These are phyloP conservation scores for Hymenochirus boettgeri DNA, from an alignment of 2,113 vertebrate genomes.

Conservation along the genomic window DNA sequence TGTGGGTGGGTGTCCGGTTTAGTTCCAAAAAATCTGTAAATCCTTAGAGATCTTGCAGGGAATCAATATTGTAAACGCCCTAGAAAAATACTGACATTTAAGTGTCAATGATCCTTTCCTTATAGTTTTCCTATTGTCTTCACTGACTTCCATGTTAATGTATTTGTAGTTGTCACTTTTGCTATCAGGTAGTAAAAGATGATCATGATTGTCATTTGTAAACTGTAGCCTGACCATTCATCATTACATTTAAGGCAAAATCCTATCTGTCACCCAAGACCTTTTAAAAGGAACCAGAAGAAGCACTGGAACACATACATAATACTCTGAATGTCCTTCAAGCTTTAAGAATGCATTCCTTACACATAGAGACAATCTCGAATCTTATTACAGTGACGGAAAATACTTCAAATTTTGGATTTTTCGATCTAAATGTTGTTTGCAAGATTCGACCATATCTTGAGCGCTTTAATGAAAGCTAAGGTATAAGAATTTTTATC, in stretches of 20 bases:
- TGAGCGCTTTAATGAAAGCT: conserved; percentile 60
- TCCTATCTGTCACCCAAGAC: conserved; percentile 62
- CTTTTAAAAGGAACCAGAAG: conserved; percentile 67
- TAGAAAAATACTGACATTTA: too few relatives aligned
- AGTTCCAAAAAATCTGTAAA: too few relatives aligned
- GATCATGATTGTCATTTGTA: neutral
- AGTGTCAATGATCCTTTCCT: too few relatives aligned
- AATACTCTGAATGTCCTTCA: conserved; percentile 54
- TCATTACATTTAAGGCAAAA: conserved; percentile 53
- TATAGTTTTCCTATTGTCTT: too few relatives aligned
- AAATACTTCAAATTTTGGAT: conserved; percentile 62
- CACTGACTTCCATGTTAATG: too few relatives aligned
- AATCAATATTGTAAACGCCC: too few relatives aligned
- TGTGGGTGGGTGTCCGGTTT: too few relatives aligned
- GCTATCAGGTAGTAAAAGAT: too few relatives aligned
- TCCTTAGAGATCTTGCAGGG: too few relatives aligned
- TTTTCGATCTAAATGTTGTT: conserved; percentile 73
- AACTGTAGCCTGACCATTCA: neutral
- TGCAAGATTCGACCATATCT: conserved; percentile 66
- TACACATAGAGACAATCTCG: conserved; percentile 55
- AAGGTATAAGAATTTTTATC: too few relatives aligned
- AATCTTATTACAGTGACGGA: conserved; percentile 50
- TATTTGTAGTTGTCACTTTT: too few relatives aligned
- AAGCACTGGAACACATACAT: conserved; percentile 65
- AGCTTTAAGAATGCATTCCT: conserved; percentile 65